These are phyloP conservation scores for Auanema freiburgensis DNA, from an alignment of 2,888 invertebrate species.

Conservation along the genomic window DNA sequence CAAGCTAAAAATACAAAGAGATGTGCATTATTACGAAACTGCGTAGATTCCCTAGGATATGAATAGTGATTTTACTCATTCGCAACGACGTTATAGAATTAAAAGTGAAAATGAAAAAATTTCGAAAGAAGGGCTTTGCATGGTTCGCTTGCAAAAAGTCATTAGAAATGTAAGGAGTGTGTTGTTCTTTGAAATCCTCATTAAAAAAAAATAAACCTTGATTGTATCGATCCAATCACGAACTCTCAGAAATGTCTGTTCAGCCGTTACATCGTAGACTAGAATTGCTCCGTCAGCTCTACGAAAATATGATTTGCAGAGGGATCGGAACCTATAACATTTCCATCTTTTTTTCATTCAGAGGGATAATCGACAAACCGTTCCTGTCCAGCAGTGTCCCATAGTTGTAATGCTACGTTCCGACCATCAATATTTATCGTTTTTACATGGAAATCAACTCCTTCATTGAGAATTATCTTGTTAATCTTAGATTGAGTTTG, in stretches of 20 bases:
- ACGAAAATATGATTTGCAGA: constrained; percentile 73
- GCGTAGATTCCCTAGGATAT: too few relatives aligned
- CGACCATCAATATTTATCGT: constrained; percentile 69
- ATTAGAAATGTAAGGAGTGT: too few relatives aligned
- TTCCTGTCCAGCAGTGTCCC: constrained; percentile 73
- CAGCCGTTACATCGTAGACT: constrained; percentile 72
- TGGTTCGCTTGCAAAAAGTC: too few relatives aligned
- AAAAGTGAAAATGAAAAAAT: too few relatives aligned
- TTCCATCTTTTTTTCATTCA: too few relatives aligned
- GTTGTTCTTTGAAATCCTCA: not conserved
- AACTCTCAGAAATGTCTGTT: constrained; percentile 71
- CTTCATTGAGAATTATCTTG: constrained; percentile 48
- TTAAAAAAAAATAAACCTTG: constrained; percentile 66
- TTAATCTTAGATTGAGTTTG: not conserved
- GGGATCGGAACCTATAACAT: constrained; percentile 71
- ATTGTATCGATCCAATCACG: constrained; percentile 72
- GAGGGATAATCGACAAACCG: too few relatives aligned
- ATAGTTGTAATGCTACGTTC: constrained; percentile 69
- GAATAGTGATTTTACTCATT: too few relatives aligned
- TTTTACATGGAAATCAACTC: constrained; percentile 71
- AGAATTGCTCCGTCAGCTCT: constrained; percentile 72
- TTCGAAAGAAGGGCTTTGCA: too few relatives aligned
- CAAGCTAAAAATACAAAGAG: too few relatives aligned
- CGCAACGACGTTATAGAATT: too few relatives aligned
- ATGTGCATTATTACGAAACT: too few relatives aligned